These are phyloP conservation scores for Drosophila sp. DNA, from an alignment of 1,140 invertebrate species.

Conservation along the genomic window DNA sequence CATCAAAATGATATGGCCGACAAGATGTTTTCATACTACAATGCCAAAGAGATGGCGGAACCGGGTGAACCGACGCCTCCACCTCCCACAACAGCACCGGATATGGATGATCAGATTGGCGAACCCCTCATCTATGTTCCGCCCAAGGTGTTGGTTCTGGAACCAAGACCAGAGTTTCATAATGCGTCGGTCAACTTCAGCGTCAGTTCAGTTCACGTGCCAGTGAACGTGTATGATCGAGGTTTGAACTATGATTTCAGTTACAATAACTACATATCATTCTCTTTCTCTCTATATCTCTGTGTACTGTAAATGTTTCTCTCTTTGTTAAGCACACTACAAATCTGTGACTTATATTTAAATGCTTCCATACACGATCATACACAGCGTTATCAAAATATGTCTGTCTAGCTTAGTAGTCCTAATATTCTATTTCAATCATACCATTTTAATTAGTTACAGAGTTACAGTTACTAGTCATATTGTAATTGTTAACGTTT, in stretches of 20 bases:
- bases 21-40: conserved; percentile 89
- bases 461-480: not conserved
- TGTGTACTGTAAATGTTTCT: conserved; percentile 39
- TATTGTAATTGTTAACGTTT: conserved; percentile 38
- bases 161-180: conserved; percentile 91
- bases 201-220: conserved; percentile 96
- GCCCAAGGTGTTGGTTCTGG: conserved; percentile 86
- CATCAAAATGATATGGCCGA: conserved; percentile 87
- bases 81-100: conserved; percentile 77
- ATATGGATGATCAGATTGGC: conserved; percentile 85
- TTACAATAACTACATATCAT: conserved; percentile 19
- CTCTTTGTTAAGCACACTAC: conserved; percentile 39
- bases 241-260: conserved; percentile 86
- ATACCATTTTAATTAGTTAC: not conserved
- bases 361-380: conserved; percentile 46
- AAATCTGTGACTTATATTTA: conserved; percentile 44
- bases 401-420: not conserved
- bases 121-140: conserved; percentile 86
- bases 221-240: conserved; percentile 97
- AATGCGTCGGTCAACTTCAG: conserved; percentile 92
- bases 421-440: not conserved
- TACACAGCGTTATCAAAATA: conserved; percentile 25
- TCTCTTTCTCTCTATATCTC: conserved; percentile 35
- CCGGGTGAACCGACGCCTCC: conserved; percentile 84
- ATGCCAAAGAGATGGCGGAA: conserved; percentile 89